Evolutionary conservation across 1,140 invertebrate species (phyloP).

Genomic region (Liolophura sinensis): DNA sequence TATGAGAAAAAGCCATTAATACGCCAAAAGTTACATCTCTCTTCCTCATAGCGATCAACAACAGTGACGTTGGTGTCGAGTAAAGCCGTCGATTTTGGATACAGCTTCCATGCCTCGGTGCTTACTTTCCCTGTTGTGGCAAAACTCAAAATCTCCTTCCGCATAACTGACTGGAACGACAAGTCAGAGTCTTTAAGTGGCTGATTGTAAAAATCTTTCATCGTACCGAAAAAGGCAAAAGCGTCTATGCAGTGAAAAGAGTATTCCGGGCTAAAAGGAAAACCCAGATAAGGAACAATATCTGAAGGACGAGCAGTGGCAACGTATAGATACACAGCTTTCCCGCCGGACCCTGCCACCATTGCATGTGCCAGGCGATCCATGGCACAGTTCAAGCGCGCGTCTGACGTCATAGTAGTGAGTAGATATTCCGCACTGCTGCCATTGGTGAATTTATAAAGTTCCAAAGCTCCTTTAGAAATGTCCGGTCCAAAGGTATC

Average conservation of each 20-base stretch:
- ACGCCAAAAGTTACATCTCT: conserved; percentile 18
- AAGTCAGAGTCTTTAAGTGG: conserved; percentile 15
- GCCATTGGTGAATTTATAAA: conserved; percentile 24
- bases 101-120: conserved; percentile 23
- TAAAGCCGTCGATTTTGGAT: conserved; percentile 16
- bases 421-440: conserved; percentile 28
- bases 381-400: conserved; percentile 28
- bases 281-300: conserved; percentile 21
- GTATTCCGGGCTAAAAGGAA: no score
- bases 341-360: conserved; percentile 7
- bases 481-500: conserved; percentile 22
- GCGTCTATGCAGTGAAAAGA: no score
- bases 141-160: conserved; percentile 32
- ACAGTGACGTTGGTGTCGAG: conserved; percentile 11
- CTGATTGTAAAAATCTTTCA: no score
- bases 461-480: conserved; percentile 16
- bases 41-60: conserved; percentile 6
- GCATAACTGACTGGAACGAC: conserved; percentile 28
- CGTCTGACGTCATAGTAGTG: conserved; percentile 29
- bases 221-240: no score
- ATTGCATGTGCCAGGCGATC: conserved; percentile 21
- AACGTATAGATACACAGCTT: conserved; percentile 30
- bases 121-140: conserved; percentile 27
- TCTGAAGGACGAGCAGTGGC: conserved; percentile 27
- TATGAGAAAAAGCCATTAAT: conserved; percentile 7